Conservation (phyloP, 2,888 invertebrate genomes). For the Trachelus iudaicus region DNA sequence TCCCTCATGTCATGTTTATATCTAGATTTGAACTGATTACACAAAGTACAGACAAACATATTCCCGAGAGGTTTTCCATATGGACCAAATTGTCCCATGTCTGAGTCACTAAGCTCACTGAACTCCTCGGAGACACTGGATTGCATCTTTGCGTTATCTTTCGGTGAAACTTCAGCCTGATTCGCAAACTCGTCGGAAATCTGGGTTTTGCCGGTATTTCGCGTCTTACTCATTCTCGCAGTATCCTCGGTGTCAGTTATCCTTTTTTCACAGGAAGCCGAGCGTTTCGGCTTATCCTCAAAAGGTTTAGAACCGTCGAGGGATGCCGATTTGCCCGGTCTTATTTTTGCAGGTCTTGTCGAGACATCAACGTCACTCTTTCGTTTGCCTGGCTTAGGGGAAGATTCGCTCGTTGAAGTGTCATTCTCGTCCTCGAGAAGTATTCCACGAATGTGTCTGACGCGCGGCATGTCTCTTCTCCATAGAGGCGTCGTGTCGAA, state of each 20-base stretch:
- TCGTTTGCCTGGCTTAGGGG: constrained; percentile 42
- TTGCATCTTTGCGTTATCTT: not conserved
- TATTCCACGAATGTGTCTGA: constrained; percentile 73
- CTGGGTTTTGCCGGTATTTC: constrained; percentile 11
- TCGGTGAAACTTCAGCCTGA: constrained; percentile 1
- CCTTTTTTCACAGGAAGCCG: constrained; percentile 29
- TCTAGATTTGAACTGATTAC: constrained; percentile 70
- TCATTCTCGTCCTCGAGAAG: constrained; percentile 69
- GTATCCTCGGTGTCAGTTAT: constrained; percentile 15
- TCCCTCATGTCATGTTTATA: constrained; percentile 72
- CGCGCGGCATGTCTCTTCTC: constrained; percentile 70
- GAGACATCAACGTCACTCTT: constrained; percentile 42
- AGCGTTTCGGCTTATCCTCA: constrained; percentile 33
- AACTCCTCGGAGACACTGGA: constrained; percentile 28
- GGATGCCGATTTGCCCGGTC: constrained; percentile 36
- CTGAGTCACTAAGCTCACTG: constrained; percentile 15
- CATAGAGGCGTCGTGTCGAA: constrained; percentile 74
- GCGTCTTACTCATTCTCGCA: not conserved
- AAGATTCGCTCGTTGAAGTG: constrained; percentile 38
- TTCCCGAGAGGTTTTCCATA: constrained; percentile 69
- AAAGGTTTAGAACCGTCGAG: constrained; percentile 36
- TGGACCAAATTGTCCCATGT: constrained; percentile 47
- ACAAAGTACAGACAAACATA: constrained; percentile 73
- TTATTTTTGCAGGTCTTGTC: constrained; percentile 38
- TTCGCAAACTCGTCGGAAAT: constrained; percentile 12